Evolutionary conservation across 2,113 vertebrate species (phyloP).

Genomic region (Sminthopsis crassicaudata): DNA sequence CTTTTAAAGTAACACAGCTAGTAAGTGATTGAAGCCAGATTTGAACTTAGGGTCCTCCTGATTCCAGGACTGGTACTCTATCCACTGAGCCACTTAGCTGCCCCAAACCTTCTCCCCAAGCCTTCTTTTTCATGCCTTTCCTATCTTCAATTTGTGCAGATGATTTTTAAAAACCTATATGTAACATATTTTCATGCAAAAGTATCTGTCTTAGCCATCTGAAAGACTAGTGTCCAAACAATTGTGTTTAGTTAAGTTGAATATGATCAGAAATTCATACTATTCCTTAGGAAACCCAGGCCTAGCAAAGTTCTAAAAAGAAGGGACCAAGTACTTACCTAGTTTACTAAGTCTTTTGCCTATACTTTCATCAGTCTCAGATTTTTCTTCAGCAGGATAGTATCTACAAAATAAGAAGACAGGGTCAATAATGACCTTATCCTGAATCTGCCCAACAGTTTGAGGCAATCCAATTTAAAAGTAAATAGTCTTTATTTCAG

Average conservation of each 20-base stretch:
- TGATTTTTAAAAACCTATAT: neutral
- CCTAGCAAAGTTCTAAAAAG: neutral
- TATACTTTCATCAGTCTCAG: conserved; percentile 81
- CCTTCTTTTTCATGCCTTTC: neutral
- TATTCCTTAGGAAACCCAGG: neutral
- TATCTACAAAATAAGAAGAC: conserved; percentile 76
- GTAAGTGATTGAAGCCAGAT: neutral
- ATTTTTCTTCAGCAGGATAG: conserved; percentile 85
- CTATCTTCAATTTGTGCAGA: neutral
- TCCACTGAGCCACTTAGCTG: too few species aligned
- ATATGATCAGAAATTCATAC: neutral
- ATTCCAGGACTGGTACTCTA: too few species aligned
- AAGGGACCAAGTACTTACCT: conserved; percentile 77
- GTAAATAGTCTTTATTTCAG: neutral
- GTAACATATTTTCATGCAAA: conserved; percentile 35
- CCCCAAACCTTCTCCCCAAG: neutral
- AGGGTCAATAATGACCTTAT: conserved; percentile 37
- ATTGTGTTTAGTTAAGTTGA: neutral
- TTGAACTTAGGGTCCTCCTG: neutral
- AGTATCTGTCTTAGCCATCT: conserved; percentile 1
- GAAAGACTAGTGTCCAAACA: neutral
- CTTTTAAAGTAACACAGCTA: too few species aligned
- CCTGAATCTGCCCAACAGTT: conserved; percentile 31
- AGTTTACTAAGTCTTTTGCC: conserved; percentile 83
- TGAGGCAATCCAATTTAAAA: neutral